phyloP scores from a whole-genome alignment of 2,888 invertebrate species.

The Eulithis testata region DNA sequence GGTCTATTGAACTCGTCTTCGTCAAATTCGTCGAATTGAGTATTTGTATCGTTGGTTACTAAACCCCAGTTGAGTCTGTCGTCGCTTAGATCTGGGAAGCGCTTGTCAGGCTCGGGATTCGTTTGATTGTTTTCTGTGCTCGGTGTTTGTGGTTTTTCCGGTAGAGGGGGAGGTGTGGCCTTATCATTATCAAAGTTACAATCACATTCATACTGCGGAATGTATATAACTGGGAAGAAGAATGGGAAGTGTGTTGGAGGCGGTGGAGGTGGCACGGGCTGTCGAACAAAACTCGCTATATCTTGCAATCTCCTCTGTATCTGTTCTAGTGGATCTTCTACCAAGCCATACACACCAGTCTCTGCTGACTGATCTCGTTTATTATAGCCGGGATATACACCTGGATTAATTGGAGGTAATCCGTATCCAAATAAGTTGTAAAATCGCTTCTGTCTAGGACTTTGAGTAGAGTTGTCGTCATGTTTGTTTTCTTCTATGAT shows the following conservation, averaged over 20 bases:
- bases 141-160: conserved; percentile 30
- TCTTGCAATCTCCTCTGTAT: conserved; percentile 60
- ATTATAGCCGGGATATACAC: conserved; percentile 46
- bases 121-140: conserved; percentile 34
- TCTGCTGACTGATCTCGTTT: conserved; percentile 50
- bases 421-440: conserved; percentile 55
- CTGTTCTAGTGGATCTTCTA: conserved; percentile 54
- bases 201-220: conserved; percentile 56
- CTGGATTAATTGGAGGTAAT: conserved; percentile 53
- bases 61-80: conserved; percentile 70
- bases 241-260: conserved; percentile 54
- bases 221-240: conserved; percentile 59
- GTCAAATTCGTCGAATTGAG: conserved; percentile 47
- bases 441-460: conserved; percentile 60
- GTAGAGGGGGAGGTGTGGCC: conserved; percentile 24
- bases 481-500: conserved; percentile 42
- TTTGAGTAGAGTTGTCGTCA: conserved; percentile 46
- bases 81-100: conserved; percentile 64
- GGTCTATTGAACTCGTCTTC: conserved; percentile 57
- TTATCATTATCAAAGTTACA: conserved; percentile 47
- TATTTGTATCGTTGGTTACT: conserved; percentile 52
- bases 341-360: conserved; percentile 45
- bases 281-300: conserved; percentile 51
- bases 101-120: conserved; percentile 48
- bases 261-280: conserved; percentile 47